Evolutionary conservation across 2,113 vertebrate genomes (phyloP).

Genomic region (Dasyornis broadbenti): DNA sequence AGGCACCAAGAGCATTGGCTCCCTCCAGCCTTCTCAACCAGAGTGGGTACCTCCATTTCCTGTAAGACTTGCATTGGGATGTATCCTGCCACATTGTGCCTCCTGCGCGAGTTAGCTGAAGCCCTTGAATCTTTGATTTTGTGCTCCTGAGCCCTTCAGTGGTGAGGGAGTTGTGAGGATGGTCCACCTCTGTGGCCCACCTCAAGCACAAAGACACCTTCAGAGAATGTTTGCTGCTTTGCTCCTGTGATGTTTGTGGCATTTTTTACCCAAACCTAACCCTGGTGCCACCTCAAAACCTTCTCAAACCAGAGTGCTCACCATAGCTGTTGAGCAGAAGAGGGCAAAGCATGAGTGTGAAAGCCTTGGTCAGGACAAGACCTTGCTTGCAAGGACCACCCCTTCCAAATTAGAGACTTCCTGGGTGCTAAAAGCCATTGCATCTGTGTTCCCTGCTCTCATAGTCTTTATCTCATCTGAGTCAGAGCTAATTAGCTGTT

Average conservation of each 20-base stretch:
- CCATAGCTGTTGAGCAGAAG: neutral
- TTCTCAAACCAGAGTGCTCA: neutral
- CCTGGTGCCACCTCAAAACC: neutral
- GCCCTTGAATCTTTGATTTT: neutral
- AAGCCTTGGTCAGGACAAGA: neutral
- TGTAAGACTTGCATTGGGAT: neutral
- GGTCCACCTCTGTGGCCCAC: neutral
- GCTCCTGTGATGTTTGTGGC: neutral
- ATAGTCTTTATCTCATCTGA: neutral
- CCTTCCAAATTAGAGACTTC: neutral
- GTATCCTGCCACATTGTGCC: neutral
- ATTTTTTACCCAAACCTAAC: neutral
- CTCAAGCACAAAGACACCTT: neutral
- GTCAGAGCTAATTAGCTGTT: neutral
- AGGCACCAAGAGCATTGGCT: neutral
- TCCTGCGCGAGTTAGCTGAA: neutral
- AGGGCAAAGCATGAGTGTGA: neutral
- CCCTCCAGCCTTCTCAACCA: neutral
- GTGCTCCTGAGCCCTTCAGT: neutral
- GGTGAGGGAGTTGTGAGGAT: neutral
- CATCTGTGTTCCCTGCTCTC: neutral
- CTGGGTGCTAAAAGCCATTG: neutral
- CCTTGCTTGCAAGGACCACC: neutral
- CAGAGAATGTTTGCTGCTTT: neutral
- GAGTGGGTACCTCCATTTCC: neutral